Percentiles rank a stretch among this genome's conserved stretches.
phyloP scores from a whole-genome alignment of 2,888 invertebrate genomes.

The Alloscopus bannaensis region DNA sequence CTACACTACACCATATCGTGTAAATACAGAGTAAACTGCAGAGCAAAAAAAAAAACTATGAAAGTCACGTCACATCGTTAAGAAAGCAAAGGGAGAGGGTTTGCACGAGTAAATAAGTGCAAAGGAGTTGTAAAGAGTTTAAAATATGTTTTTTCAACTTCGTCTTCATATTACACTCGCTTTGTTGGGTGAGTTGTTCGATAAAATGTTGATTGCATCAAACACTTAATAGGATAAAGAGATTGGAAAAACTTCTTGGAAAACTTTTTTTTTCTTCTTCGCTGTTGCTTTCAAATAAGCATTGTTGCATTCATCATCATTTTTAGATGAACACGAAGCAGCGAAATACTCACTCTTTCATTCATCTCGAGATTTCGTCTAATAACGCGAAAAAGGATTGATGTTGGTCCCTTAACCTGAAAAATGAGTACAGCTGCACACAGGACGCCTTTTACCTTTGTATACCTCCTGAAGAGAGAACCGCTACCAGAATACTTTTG shows the following conservation, averaged over 20 bases:
- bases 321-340: conserved; percentile 30
- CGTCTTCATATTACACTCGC: not conserved
- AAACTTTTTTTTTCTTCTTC: conserved; percentile 49
- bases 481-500: too few species aligned
- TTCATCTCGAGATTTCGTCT: not conserved
- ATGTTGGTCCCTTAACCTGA: too few species aligned
- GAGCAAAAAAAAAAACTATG: not conserved
- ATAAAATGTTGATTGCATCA: conserved; percentile 54
- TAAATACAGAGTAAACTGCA: not conserved
- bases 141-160: too few species aligned
- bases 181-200: not conserved
- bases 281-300: conserved; percentile 29
- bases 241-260: conserved; percentile 60
- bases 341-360: conserved; percentile 18
- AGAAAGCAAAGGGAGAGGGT: not conserved
- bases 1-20: too few species aligned
- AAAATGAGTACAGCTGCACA: too few species aligned
- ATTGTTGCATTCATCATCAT: conserved; percentile 27
- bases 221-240: conserved; percentile 57
- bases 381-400: not conserved
- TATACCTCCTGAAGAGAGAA: too few species aligned
- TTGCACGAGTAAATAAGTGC: not conserved
- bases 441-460: too few species aligned
- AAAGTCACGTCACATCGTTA: conserved; percentile 8
- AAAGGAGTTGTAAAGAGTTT: not conserved